phyloP scores from a whole-genome alignment of 2,113 vertebrate species.

The Ictalurus punctatus region DNA sequence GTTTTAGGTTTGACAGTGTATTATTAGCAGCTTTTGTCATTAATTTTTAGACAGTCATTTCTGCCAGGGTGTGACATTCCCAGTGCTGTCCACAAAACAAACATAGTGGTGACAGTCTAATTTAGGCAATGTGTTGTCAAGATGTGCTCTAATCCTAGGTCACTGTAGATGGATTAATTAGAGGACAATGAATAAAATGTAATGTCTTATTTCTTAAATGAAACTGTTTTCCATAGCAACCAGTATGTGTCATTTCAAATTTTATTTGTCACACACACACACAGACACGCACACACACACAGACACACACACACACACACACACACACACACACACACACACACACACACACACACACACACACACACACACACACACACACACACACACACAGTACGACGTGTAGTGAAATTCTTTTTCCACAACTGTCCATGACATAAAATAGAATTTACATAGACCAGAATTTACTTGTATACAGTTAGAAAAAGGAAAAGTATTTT shows the following conservation, averaged over 20 bases:
- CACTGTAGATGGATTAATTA: slow-evolving; percentile 1
- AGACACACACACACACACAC: no score
- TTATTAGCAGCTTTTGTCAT: slow-evolving; percentile 80
- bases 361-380: no score
- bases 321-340: no score
- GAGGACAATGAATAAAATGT: neutral
- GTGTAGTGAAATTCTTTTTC: no score
- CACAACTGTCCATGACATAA: no score
- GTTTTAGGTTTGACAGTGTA: slow-evolving; percentile 79
- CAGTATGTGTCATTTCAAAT: neutral
- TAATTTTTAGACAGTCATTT: slow-evolving; percentile 86
- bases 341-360: no score
- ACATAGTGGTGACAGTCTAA: slow-evolving; percentile 89
- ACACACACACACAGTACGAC: no score
- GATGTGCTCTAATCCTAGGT: slow-evolving; percentile 39
- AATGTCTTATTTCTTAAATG: neutral
- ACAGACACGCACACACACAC: no score
- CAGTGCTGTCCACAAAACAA: slow-evolving; percentile 86
- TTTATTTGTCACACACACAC: no score
- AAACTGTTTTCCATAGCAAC: neutral
- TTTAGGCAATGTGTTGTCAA: slow-evolving; percentile 80
- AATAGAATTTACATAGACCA: no score
- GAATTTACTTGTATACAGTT: no score
- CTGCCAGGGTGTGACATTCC: slow-evolving; percentile 88
- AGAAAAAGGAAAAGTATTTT: no score